Conservation (phyloP, 64 coral and sea anemone species). For the Platygyra sinensis region DNA sequence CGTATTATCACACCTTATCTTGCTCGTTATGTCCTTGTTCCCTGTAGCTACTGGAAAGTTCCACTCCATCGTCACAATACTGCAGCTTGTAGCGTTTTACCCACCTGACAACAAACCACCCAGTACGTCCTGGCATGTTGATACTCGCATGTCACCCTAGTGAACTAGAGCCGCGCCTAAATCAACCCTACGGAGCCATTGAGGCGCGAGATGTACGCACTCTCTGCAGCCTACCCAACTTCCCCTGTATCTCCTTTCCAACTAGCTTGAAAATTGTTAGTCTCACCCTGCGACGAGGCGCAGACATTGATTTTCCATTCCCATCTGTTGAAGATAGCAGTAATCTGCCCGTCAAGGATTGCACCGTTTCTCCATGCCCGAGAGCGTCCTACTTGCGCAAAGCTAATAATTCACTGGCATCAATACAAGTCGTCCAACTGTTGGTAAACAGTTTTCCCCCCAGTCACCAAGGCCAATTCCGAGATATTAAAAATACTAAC, state of each 20-base stretch:
- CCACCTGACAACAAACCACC: background rate
- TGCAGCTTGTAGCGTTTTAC: background rate
- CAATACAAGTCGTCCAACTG: too few species aligned
- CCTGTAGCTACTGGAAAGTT: background rate
- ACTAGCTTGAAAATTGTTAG: background rate
- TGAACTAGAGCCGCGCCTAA: background rate
- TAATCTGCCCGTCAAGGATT: background rate
- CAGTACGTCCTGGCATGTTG: background rate
- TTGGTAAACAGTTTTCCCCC: too few species aligned
- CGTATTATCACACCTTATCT: background rate
- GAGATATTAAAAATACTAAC: too few species aligned
- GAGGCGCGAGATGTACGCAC: background rate
- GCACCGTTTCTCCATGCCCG: background rate
- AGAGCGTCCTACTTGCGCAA: background rate
- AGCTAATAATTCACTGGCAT: background rate
- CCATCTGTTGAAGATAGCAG: background rate
- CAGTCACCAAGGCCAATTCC: too few species aligned
- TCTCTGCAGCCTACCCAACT: background rate
- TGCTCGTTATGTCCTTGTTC: too few species aligned
- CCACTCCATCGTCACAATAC: background rate
- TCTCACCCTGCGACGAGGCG: background rate
- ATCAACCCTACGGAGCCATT: conserved; percentile 6
- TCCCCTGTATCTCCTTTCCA: background rate
- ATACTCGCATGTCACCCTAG: background rate
- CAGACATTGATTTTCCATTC: background rate